A percentile compares a stretch with the other conserved stretches of the same genome.
phyloP scores from a whole-genome alignment of 2,113 vertebrate species.

The Ailurus styani region DNA sequence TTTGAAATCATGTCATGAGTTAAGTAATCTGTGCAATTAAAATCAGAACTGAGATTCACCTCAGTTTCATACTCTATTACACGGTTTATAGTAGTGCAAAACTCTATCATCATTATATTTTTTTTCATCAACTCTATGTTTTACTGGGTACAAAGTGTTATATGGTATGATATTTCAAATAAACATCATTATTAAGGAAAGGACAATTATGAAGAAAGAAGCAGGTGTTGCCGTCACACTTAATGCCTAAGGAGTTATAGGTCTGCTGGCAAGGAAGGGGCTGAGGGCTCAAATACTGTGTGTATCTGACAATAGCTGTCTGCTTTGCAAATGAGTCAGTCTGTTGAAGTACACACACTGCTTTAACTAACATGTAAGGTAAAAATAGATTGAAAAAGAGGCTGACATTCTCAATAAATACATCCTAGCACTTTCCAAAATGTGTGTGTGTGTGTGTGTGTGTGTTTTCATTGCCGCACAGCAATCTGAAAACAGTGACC shows the following conservation, averaged over 20 bases:
- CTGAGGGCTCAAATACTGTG: not conserved
- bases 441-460: not conserved
- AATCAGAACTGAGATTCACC: not conserved
- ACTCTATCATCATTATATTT: not conserved
- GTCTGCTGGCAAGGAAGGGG: not conserved
- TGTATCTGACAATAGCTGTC: constrained; percentile 43
- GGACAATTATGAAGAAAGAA: constrained; percentile 55
- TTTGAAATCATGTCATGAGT: not conserved
- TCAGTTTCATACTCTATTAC: not conserved
- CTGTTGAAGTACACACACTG: constrained; percentile 44
- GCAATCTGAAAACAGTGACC: not conserved
- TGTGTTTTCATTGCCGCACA: not conserved
- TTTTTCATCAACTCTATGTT: not conserved
- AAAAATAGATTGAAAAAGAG: not conserved
- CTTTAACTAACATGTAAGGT: constrained; percentile 7
- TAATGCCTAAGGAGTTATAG: constrained; percentile 35
- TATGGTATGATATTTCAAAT: not conserved
- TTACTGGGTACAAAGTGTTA: not conserved
- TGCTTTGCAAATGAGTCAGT: constrained; percentile 70
- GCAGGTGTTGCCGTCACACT: constrained; percentile 58
- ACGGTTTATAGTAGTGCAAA: constrained; percentile 14
- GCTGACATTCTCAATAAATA: not conserved
- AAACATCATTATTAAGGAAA: constrained; percentile 13
- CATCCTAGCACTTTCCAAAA: not conserved
- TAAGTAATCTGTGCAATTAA: not conserved